Percentiles rank a stretch among this genome's conserved stretches.
Evolutionary conservation across 2,797 vertebrate genomes (phyloP).

Genomic region (Lophius americanus): DNA sequence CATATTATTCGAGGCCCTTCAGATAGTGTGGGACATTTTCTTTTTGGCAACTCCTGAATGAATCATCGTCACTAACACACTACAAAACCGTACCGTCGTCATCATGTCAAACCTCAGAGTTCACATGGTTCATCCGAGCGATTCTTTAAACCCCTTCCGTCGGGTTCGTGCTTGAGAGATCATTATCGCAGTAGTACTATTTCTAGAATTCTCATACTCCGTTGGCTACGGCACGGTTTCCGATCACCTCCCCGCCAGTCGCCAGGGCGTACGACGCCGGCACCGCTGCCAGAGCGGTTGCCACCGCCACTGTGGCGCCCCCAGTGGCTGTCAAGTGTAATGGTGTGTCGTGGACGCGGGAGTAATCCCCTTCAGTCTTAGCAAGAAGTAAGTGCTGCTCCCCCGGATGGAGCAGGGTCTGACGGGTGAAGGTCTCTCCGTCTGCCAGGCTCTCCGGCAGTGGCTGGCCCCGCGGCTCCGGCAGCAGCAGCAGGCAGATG

Average conservation of each 20-base stretch:
- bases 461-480: constrained; percentile 90
- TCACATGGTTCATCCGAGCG: constrained; percentile 51
- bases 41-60: constrained; percentile 78
- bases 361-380: constrained; percentile 94
- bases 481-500: constrained; percentile 96
- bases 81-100: constrained; percentile 39
- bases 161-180: constrained; percentile 29
- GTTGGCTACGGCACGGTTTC: constrained; percentile 86
- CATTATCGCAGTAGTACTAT: constrained; percentile 45
- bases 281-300: constrained; percentile 87
- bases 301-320: constrained; percentile 82
- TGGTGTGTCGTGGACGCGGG: constrained; percentile 88
- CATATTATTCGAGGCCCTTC: constrained; percentile 49
- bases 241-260: constrained; percentile 80
- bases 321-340: constrained; percentile 78
- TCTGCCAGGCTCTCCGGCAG: constrained; percentile 93
- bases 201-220: constrained; percentile 86
- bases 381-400: constrained; percentile 93
- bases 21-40: constrained; percentile 62
- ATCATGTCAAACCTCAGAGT: constrained; percentile 43
- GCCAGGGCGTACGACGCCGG: constrained; percentile 75
- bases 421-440: constrained; percentile 92
- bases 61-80: constrained; percentile 64
- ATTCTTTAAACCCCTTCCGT: constrained; percentile 27
- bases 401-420: constrained; percentile 88